Conservation (phyloP, 2,888 invertebrate genomes). For the Matsumyia berberina region DNA sequence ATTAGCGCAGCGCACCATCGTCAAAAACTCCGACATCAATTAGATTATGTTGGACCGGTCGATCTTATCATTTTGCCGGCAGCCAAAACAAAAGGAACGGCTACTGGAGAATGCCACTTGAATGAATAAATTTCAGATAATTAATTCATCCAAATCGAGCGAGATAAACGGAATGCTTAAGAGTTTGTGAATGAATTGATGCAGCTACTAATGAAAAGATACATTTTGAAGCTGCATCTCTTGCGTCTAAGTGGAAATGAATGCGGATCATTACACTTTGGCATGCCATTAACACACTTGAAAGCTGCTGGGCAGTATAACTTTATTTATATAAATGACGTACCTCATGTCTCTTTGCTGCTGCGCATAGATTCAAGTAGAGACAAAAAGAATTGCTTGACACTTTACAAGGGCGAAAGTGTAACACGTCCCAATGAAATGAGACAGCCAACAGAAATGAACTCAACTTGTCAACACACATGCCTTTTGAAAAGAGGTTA, state of each 20-base stretch:
- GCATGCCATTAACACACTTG: slow-evolving; percentile 42
- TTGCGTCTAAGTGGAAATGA: slow-evolving; percentile 39
- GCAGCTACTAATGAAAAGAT: slow-evolving; percentile 23
- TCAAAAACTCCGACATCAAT: slow-evolving; percentile 25
- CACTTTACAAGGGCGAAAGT: slow-evolving; percentile 25
- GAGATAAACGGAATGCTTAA: slow-evolving; percentile 49
- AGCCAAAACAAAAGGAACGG: slow-evolving; percentile 15
- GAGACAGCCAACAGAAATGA: neutral
- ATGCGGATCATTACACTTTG: slow-evolving; percentile 27
- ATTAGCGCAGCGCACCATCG: slow-evolving; percentile 29
- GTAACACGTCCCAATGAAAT: slow-evolving; percentile 9
- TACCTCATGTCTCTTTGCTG: slow-evolving; percentile 10
- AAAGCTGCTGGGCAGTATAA: slow-evolving; percentile 22
- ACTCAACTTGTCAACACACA: neutral
- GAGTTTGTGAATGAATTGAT: slow-evolving; percentile 49
- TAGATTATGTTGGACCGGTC: neutral
- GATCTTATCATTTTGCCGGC: slow-evolving; percentile 9
- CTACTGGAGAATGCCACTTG: slow-evolving; percentile 22
- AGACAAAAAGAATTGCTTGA: slow-evolving; percentile 22
- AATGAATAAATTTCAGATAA: slow-evolving; percentile 41
- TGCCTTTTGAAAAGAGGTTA: neutral
- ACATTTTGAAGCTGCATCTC: slow-evolving; percentile 44
- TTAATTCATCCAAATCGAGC: slow-evolving; percentile 40
- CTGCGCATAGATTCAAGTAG: slow-evolving; percentile 9
- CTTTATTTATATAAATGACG: slow-evolving; percentile 51